A percentile compares a stretch with the other conserved stretches of the same genome.
These are phyloP conservation scores for Pomatorhinus ruficollis DNA, from an alignment of 2,113 vertebrate genomes.

Conservation along the genomic window DNA sequence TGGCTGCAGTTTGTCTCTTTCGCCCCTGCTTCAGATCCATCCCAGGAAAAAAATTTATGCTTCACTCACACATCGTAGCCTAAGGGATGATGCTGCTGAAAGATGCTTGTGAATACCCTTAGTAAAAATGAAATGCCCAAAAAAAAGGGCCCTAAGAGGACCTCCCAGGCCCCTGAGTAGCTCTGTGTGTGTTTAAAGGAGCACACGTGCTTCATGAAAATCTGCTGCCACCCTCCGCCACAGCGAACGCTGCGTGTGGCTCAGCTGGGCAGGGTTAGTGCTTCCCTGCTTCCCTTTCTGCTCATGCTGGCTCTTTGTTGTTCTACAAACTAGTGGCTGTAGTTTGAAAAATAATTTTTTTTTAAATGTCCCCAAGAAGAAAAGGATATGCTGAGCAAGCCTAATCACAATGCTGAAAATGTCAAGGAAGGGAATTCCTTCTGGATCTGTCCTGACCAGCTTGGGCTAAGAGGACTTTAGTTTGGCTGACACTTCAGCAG, in stretches of 20 bases:
- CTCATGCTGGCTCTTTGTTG: neutral
- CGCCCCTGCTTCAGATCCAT: neutral
- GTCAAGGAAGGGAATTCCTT: neutral
- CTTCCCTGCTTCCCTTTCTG: neutral
- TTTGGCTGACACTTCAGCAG: neutral
- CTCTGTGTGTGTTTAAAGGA: neutral
- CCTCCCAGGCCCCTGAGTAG: neutral
- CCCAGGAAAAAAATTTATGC: neutral
- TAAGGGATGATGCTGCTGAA: neutral
- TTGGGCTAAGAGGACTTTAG: neutral
- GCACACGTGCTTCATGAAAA: neutral
- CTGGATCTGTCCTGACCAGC: neutral
- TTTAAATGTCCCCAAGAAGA: neutral
- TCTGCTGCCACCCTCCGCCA: conserved; percentile 16
- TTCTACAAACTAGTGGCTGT: neutral
- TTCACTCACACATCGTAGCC: neutral
- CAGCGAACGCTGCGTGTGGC: neutral
- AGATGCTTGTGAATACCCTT: neutral
- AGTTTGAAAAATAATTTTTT: neutral
- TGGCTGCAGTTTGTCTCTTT: neutral
- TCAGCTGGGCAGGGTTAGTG: neutral
- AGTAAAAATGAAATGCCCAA: neutral
- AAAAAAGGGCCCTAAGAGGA: neutral
- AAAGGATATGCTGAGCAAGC: neutral
- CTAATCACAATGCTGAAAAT: neutral